Percentiles rank a stretch among this genome's conserved stretches.
Conservation (phyloP, 2,113 vertebrate genomes). For the Okapia johnstoni region DNA sequence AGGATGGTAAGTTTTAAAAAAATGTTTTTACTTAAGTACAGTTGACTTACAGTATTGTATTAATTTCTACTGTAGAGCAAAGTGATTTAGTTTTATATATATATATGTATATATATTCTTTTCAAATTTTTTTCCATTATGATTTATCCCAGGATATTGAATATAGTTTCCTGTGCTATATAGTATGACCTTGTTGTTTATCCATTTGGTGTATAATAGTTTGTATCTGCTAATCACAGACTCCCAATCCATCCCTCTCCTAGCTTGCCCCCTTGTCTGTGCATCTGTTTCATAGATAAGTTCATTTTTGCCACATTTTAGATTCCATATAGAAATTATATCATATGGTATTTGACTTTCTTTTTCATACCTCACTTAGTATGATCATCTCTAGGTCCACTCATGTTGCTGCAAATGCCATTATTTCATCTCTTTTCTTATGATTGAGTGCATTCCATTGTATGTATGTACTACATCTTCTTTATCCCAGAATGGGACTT, state of each 20-base stretch:
- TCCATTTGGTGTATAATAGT: neutral
- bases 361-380: neutral
- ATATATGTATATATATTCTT: neutral
- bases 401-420: neutral
- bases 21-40: neutral
- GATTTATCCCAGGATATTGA: neutral
- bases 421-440: neutral
- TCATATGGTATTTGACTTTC: neutral
- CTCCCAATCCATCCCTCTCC: neutral
- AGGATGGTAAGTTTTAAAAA: neutral
- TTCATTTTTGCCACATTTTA: neutral
- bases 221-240: neutral
- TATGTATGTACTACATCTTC: neutral
- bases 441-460: neutral
- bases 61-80: neutral
- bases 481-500: neutral
- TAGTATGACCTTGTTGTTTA: neutral
- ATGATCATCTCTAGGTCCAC: neutral
- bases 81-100: neutral
- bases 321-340: neutral
- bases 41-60: neutral
- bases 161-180: neutral
- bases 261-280: neutral
- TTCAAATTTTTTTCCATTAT: neutral
- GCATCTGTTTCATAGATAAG: neutral